Evolutionary conservation across 2,888 invertebrate species (phyloP).

Genomic region (Notodonta dromedarius): DNA sequence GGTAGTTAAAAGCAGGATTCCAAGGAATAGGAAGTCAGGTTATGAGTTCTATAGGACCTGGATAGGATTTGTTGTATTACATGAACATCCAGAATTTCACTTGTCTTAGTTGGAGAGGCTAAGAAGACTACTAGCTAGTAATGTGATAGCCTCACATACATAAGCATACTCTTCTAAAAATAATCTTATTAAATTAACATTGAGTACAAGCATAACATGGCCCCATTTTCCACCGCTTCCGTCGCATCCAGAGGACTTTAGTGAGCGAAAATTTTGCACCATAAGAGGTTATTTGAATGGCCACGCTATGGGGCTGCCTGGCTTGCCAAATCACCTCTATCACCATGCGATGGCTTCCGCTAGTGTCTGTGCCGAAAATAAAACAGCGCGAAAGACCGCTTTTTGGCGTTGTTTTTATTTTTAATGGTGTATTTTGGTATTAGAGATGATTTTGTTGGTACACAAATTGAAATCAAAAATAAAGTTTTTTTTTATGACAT

Average conservation of each 20-base stretch:
- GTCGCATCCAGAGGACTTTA: neutral
- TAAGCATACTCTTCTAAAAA: no score
- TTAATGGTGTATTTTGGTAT: neutral
- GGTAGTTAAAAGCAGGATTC: no score
- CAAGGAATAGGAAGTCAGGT: no score
- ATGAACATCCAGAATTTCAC: no score
- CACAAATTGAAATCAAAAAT: no score
- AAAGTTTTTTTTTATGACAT: no score
- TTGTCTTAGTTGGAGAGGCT: no score
- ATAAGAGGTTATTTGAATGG: conserved; percentile 2
- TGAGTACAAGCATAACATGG: neutral
- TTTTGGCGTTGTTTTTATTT: neutral
- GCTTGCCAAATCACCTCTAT: conserved; percentile 41
- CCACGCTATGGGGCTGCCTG: conserved; percentile 5
- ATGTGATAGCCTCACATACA: no score
- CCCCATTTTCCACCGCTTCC: neutral
- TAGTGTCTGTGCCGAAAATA: conserved; percentile 18
- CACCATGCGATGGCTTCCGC: conserved; percentile 37
- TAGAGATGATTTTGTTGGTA: no score
- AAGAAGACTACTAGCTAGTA: no score
- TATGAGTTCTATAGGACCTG: no score
- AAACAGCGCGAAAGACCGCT: conserved; percentile 10
- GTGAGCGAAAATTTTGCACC: neutral
- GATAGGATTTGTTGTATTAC: no score
- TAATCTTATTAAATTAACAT: neutral